Conservation (phyloP, 2,888 invertebrate genomes). For the Phragmatobia fuliginosa region DNA sequence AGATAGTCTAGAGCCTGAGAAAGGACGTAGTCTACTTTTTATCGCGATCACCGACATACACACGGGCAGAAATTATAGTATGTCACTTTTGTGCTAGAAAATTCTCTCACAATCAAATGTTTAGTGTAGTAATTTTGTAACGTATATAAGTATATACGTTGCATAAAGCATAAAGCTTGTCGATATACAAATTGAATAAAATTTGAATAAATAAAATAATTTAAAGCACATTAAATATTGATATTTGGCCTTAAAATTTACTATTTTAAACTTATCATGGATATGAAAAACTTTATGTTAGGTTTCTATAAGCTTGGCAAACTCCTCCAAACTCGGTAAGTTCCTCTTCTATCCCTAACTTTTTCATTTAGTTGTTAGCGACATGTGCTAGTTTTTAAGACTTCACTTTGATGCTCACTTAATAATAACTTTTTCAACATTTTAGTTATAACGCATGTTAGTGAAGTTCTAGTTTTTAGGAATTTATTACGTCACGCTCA, state of each 20-base stretch:
- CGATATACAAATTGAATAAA: too few species aligned
- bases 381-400: slow-evolving; percentile 1
- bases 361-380: slow-evolving; percentile 11
- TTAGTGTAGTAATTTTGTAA: too few species aligned
- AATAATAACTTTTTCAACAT: slow-evolving; percentile 4
- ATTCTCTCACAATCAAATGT: too few species aligned
- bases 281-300: neutral
- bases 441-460: neutral
- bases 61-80: too few species aligned
- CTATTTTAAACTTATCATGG: neutral
- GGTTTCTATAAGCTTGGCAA: neutral
- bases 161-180: too few species aligned
- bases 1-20: too few species aligned
- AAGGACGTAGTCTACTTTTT: too few species aligned
- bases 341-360: slow-evolving; percentile 5
- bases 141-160: too few species aligned
- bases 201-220: too few species aligned
- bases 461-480: neutral
- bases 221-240: neutral
- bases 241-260: neutral
- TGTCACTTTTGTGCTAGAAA: too few species aligned
- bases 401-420: slow-evolving; percentile 5
- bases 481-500: neutral
- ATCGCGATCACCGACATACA: too few species aligned
- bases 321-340: slow-evolving; percentile 1